Evolutionary conservation across 2,797 vertebrate genomes (phyloP).

Genomic region (Ataeniobius toweri): DNA sequence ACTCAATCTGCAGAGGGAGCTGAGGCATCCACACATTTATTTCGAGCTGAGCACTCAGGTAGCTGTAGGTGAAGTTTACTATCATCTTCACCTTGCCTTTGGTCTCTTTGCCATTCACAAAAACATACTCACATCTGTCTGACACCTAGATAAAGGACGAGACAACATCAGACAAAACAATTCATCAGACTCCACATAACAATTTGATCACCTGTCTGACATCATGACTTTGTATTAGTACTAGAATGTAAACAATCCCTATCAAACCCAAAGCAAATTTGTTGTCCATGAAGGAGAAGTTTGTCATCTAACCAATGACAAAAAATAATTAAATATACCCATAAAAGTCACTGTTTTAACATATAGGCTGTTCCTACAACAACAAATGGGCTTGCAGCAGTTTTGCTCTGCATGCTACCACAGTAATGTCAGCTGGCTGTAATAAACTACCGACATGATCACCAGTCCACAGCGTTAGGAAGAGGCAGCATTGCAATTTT

Average conservation of each 20-base stretch:
- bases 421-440: conserved; percentile 67
- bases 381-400: conserved; percentile 66
- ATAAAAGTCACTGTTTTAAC: conserved; percentile 67
- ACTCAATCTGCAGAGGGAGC: conserved; percentile 91
- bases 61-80: conserved; percentile 93
- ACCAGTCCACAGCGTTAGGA: conserved; percentile 57
- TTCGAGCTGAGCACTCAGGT: conserved; percentile 88
- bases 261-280: conserved; percentile 37
- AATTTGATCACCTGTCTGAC: conserved; percentile 39
- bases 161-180: conserved; percentile 18
- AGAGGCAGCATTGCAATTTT: conserved; percentile 73
- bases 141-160: conserved; percentile 84
- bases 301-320: conserved; percentile 52
- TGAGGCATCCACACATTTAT: conserved; percentile 91
- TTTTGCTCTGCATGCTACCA: conserved; percentile 58
- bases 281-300: conserved; percentile 42
- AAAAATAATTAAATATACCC: conserved; percentile 62
- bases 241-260: conserved; percentile 41
- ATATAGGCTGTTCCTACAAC: conserved; percentile 59
- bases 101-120: conserved; percentile 93
- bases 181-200: conserved; percentile 15
- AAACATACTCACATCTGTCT: conserved; percentile 92
- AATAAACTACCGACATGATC: conserved; percentile 74
- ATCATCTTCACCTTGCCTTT: conserved; percentile 86
- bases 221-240: conserved; percentile 17